phyloP scores from a whole-genome alignment of 2,113 vertebrate species.

The Rhynchomys soricoides region DNA sequence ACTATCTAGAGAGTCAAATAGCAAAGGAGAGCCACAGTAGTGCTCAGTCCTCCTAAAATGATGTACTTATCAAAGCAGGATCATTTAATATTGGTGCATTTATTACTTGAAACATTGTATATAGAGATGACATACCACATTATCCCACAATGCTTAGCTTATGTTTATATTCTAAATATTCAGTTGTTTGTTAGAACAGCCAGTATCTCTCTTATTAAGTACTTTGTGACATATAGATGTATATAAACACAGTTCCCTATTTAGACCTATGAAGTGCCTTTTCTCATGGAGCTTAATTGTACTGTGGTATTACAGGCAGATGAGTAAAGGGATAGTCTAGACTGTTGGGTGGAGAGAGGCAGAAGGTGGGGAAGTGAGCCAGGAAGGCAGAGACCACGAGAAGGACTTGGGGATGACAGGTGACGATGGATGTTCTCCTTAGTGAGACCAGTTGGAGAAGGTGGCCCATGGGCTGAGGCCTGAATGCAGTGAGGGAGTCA shows the following conservation, averaged over 20 bases:
- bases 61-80: not conserved
- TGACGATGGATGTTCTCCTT: not conserved
- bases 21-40: not conserved
- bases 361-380: not conserved
- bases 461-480: not conserved
- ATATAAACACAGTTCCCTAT: not conserved
- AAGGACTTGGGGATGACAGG: too few species aligned
- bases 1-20: not conserved
- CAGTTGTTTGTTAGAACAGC: not conserved
- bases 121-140: not conserved
- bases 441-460: not conserved
- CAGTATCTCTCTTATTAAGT: not conserved
- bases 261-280: not conserved
- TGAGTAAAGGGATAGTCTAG: not conserved
- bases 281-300: not conserved
- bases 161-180: constrained; percentile 32
- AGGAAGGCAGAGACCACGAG: not conserved
- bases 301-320: not conserved
- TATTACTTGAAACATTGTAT: not conserved
- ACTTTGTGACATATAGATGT: not conserved
- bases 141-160: not conserved
- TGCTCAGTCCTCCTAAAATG: not conserved
- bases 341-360: not conserved
- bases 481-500: not conserved
- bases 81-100: not conserved